Evolutionary conservation across 2,888 invertebrate genomes (phyloP), one percentile per base, ranked within the genome.

Genomic region (Scaptomyza reducta): DNA sequence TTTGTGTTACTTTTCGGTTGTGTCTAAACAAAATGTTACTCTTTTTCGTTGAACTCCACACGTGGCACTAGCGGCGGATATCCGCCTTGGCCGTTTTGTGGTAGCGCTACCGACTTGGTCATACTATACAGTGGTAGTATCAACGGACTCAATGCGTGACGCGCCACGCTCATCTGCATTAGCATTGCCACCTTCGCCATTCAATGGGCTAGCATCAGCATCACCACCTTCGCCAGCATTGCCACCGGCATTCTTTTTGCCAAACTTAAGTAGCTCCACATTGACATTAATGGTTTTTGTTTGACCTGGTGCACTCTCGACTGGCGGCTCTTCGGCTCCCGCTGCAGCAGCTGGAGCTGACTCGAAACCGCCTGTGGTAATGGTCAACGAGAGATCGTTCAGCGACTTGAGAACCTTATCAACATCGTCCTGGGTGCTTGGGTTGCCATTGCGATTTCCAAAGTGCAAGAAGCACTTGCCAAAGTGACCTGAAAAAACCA

Each of bases 381-480:
- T 80, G 41, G 90, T 90, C 70, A 91, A 64, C 50, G 91, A 88
- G 69, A 92, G 86, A 82, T 92, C 90, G 60, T 89, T 87, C n/a
- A 92, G 80, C 35, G 91, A 90, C 65, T 91, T 80, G 11, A 92
- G 75, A 49, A 92, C 91, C 70, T 89, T 90, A 51, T 91, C 88
- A 56, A 92, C 87, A 57, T 91, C 91, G 22, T 88, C 90, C 41
- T 92, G 91, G 55, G 89, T 88, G 71, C 90, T 89, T 38, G 90
- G 87, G 33, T 69, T 76, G 47, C 93, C 93, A 79, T 93, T 93
- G 53, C 94, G 93, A 90, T 95, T 96, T 77, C 94, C 94, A 92
- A 96, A 96, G 90, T 96, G 96, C 77, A 96, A 92, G 85, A 94
- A 95, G 88, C 95, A 95, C 90, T 94, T 94, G 56, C 95, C 95